Conservation (phyloP, 2,113 vertebrate genomes). For the Dasyornis broadbenti region DNA sequence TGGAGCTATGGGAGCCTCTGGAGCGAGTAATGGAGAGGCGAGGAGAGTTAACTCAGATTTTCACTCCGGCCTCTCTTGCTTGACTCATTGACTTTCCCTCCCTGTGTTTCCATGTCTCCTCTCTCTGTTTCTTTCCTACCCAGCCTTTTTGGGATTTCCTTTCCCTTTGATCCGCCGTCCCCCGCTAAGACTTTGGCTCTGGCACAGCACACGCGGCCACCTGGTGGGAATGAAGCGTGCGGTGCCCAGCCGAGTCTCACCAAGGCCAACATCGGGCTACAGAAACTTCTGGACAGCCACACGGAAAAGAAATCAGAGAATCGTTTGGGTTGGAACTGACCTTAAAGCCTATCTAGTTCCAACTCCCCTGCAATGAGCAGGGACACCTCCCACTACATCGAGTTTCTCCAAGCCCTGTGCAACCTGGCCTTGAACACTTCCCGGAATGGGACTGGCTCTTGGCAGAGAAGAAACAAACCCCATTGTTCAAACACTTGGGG, state of each 20-base stretch:
- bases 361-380: neutral
- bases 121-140: neutral
- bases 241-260: rapidly evolving
- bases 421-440: neutral
- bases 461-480: neutral
- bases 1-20: neutral
- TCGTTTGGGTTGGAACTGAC: neutral
- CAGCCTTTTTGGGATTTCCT: neutral
- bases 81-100: neutral
- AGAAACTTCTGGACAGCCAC: neutral
- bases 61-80: neutral
- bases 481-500: neutral
- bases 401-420: neutral
- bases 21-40: too few species aligned
- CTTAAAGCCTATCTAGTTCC: neutral
- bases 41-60: neutral
- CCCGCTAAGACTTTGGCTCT: neutral
- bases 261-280: rapidly evolving
- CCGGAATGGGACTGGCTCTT: neutral
- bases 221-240: rapidly evolving
- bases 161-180: neutral
- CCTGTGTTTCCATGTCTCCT: neutral
- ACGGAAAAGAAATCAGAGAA: neutral
- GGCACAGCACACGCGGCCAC: rapidly evolving
- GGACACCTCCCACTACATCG: neutral